Evolutionary conservation across 2,888 invertebrate species (phyloP), one percentile per base, ranked within the genome.

Genomic region (Trypoxylon attenuatum): DNA sequence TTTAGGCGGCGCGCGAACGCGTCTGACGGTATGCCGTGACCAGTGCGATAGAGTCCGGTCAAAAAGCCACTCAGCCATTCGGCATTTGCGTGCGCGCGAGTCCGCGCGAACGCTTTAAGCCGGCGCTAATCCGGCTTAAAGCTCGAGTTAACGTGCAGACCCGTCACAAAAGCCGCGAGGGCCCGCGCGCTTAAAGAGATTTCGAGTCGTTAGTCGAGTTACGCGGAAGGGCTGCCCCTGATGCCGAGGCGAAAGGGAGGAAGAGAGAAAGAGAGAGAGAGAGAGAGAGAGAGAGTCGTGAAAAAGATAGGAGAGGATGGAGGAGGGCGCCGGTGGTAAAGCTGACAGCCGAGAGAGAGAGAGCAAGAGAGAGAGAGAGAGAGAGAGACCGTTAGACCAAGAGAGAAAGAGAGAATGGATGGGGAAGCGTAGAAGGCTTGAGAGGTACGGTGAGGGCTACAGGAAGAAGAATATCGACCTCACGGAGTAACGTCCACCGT

Each of bases 71-170:
- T 73, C 68, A 62, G 65, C 62, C 61, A 53, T 55, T 69, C 51
- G 66, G 59, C 64, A 70, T 77, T 77, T 76, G 77, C 76, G 65
- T 63, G 64, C 58, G 42, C 33, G 60, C 15, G 60, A 55, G 54
- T 39, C 41, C 23, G 50, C 57, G 56, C 66, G 69, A 69, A 76
- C 51, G 67, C 54, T 71, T 63, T 67, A 62, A 71, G 67, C 71
- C 60, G n/a, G 43, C 39, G 59, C 67, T 76, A 76, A 77, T 78
- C 78, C 74, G 71, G 74, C 78, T 79, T 78, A 74, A 63, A 71
- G 76, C 72, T 69, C 69, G 64, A 69, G 63, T 67, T 71, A 71
- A 71, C 67, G 71, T 60, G 67, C 70, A 71, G 71, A 41, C 63
- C 60, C 63, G 71, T 70, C 67, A 57, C 71, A 55, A 70, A 71